Base-by-base conservation (phyloP, 2,113 vertebrate species). In the Amia ocellicauda region DNA sequence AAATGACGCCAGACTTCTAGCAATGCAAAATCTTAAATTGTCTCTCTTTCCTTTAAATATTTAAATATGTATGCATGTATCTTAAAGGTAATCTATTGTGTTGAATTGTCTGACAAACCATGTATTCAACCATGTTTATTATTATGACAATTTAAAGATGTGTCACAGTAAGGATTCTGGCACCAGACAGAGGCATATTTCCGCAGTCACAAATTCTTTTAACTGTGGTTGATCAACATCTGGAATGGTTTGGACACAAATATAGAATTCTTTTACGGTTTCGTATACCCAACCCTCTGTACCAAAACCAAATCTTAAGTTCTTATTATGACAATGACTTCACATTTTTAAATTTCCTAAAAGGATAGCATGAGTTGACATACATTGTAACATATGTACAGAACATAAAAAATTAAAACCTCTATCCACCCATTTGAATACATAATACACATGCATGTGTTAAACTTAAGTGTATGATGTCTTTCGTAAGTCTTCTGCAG, bases 11-110 rank as follows among this genome's bases (percentile, higher is more conserved):
- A n/a, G n/a, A n/a, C 31, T 47, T 47, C 43, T 13, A 1, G n/a
- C n/a, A 47, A 47, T 14, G 43, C 43, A 13, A 47, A 47, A 16
- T 47, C 60, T 47, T 52, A 70, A 75, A 75, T 78, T 77, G 65
- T 76, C 78, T 69, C 72, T 63, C 40, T 64, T 72, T 58, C 29
- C 68, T 63, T 80, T 75, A 85, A 76, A 82, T 85, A 77, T 84
- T 76, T 70, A 71, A 74, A 72, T 72, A 29, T 65, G 62, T 83
- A 68, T 69, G 17, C 73, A 64, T 56, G 42, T 61, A 79, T 71
- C 66, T 36, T 54, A 64, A 64, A 70, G 69, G 74, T 72, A 24
- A 58, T 61, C 65, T 70, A 79, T 64, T 79, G 75, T 66, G 67
- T 72, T 64, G 73, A 71, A 83, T 86, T 83, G 60, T 69, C 59